A percentile compares a stretch with the other conserved stretches of the same genome.
phyloP scores from a whole-genome alignment of 2,113 vertebrate genomes.

The Polypterus bichir region DNA sequence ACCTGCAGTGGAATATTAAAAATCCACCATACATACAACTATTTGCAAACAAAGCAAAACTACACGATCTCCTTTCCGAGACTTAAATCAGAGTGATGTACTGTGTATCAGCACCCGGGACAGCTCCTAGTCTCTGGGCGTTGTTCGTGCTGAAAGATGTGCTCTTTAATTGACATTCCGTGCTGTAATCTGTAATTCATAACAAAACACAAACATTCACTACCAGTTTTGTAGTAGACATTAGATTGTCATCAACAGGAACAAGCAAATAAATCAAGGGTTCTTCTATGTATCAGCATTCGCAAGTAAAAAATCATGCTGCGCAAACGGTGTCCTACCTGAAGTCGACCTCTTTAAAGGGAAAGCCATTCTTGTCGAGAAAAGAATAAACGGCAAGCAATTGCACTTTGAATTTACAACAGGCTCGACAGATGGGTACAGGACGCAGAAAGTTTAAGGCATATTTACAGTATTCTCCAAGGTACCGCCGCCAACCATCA shows the following conservation, averaged over 20 bases:
- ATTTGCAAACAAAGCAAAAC: no score
- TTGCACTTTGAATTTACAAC: slow-evolving; percentile 55
- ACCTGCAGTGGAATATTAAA: no score
- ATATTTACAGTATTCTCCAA: slow-evolving; percentile 80
- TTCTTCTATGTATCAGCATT: no score
- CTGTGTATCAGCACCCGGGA: slow-evolving; percentile 39
- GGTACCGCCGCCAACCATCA: slow-evolving; percentile 69
- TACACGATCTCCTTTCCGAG: no score
- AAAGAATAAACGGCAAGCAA: slow-evolving; percentile 16
- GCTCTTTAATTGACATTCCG: no score
- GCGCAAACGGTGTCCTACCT: slow-evolving; percentile 64
- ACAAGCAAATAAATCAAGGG: no score
- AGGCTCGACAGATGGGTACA: slow-evolving; percentile 37
- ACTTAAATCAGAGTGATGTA: no score
- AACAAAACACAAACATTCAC: no score
- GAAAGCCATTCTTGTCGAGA: slow-evolving; percentile 42
- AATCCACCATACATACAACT: no score
- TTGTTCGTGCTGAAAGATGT: background rate
- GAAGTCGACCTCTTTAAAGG: slow-evolving; percentile 67
- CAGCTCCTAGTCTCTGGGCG: slow-evolving; percentile 19
- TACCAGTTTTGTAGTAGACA: no score
- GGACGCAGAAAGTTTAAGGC: slow-evolving; percentile 80
- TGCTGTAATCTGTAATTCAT: no score
- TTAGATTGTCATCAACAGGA: no score
- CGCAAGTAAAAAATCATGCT: background rate